These are phyloP conservation scores for human DNA, from an alignment of 2,113 vertebrate genomes.

Conservation along the genomic window DNA sequence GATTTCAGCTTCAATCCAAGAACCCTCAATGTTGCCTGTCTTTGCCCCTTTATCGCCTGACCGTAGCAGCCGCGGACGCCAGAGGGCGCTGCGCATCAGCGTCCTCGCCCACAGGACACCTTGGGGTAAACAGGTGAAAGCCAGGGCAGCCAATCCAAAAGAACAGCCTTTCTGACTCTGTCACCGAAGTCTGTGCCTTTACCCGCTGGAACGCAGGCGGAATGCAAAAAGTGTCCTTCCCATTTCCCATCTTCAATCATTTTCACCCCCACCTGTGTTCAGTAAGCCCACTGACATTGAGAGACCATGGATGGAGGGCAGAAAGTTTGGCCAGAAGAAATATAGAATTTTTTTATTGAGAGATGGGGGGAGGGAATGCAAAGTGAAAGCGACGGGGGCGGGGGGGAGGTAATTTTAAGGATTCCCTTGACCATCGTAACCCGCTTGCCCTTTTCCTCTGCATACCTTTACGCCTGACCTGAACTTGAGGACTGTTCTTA, in stretches of 20 bases:
- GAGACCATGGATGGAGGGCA: background rate
- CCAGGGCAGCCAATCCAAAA: slow-evolving; percentile 71
- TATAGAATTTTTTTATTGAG: background rate
- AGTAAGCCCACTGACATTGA: slow-evolving; percentile 29
- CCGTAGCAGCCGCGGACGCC: slow-evolving; percentile 39
- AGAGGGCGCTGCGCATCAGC: slow-evolving; percentile 83
- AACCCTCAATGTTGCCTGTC: background rate
- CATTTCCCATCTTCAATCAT: slow-evolving; percentile 7
- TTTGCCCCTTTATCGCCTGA: slow-evolving; percentile 37
- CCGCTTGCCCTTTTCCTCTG: background rate
- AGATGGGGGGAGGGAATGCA: background rate
- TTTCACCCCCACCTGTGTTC: slow-evolving; percentile 1
- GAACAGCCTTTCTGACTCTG: slow-evolving; percentile 46
- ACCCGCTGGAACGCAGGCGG: background rate
- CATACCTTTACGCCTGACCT: background rate
- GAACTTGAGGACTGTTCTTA: background rate
- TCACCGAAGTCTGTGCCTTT: slow-evolving; percentile 18
- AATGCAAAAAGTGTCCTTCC: slow-evolving; percentile 52
- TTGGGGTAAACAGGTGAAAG: slow-evolving; percentile 80
- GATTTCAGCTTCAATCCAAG: background rate
- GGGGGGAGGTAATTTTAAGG: background rate
- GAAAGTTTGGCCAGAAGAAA: slow-evolving; percentile 55
- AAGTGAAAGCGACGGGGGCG: background rate
- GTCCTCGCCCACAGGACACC: slow-evolving; percentile 65
- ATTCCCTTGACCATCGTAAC: background rate